Evolutionary conservation across 92 coral and sea anemone genomes (phyloP).

Genomic region (Anthopleura xanthogrammica): DNA sequence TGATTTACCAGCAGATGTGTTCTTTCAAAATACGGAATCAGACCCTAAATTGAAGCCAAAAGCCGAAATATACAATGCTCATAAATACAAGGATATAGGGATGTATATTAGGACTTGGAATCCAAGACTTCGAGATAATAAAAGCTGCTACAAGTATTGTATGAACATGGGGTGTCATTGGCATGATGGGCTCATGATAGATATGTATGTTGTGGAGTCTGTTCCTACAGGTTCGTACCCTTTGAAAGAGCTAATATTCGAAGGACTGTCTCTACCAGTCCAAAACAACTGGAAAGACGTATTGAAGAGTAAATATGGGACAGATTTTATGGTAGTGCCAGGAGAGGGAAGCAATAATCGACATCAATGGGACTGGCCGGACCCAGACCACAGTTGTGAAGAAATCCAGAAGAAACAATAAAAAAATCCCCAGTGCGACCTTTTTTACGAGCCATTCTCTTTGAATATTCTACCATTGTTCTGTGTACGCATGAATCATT

Average conservation of each 20-base stretch:
- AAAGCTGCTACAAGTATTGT: conserved; percentile 71
- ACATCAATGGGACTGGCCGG: conserved; percentile 37
- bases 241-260: conserved; percentile 53
- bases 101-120: conserved; percentile 46
- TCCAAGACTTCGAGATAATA: conserved; percentile 65
- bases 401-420: conserved; percentile 19
- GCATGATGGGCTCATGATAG: conserved; percentile 72
- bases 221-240: conserved; percentile 52
- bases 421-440: too few relatives aligned
- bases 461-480: too few relatives aligned
- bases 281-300: conserved; percentile 57
- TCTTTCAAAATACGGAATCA: conserved; percentile 65
- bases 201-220: conserved; percentile 38
- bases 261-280: conserved; percentile 65
- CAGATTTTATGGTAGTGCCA: conserved; percentile 55
- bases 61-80: not conserved
- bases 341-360: conserved; percentile 18
- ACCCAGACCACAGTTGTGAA: conserved; percentile 62
- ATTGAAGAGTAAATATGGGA: conserved; percentile 40
- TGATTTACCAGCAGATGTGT: conserved; percentile 63
- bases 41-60: conserved; percentile 60
- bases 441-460: too few relatives aligned
- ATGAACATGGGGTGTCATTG: conserved; percentile 38
- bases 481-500: too few relatives aligned
- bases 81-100: conserved; percentile 60